Percentiles rank a stretch among this genome's conserved stretches.
Conservation (phyloP, 2,797 vertebrate species). For the Hippocampus kuda region DNA sequence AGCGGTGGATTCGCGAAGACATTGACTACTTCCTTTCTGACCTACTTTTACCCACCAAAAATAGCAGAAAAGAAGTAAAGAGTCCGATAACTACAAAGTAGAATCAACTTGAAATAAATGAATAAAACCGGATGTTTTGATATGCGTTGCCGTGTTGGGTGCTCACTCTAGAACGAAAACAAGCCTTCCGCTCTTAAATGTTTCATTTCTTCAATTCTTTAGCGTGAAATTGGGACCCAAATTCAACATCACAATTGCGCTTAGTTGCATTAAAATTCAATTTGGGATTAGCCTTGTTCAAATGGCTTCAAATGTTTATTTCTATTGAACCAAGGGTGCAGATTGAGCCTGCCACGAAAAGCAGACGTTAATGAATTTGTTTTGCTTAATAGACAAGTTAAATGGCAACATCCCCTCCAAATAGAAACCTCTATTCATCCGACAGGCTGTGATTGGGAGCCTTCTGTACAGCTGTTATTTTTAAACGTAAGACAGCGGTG, state of each 20-base stretch:
- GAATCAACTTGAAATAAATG: neutral
- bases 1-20: too few relatives aligned
- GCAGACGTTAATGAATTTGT: neutral
- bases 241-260: neutral
- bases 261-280: neutral
- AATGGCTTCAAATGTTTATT: conserved; percentile 1
- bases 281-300: conserved; percentile 4
- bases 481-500: too few relatives aligned
- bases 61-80: too few relatives aligned
- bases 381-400: neutral
- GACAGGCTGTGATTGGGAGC: neutral
- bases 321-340: neutral
- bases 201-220: neutral
- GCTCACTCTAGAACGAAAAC: neutral
- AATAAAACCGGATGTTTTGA: neutral
- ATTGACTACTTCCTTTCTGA: too few relatives aligned
- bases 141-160: neutral
- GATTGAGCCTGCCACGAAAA: neutral
- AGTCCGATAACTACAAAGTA: too few relatives aligned
- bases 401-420: neutral
- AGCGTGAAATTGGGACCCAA: conserved; percentile 1
- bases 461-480: too few relatives aligned
- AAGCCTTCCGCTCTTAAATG: neutral
- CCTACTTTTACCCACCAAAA: too few relatives aligned
- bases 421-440: neutral